Evolutionary conservation across 2,797 vertebrate species (phyloP).

Genomic region (Lutra lutra): DNA sequence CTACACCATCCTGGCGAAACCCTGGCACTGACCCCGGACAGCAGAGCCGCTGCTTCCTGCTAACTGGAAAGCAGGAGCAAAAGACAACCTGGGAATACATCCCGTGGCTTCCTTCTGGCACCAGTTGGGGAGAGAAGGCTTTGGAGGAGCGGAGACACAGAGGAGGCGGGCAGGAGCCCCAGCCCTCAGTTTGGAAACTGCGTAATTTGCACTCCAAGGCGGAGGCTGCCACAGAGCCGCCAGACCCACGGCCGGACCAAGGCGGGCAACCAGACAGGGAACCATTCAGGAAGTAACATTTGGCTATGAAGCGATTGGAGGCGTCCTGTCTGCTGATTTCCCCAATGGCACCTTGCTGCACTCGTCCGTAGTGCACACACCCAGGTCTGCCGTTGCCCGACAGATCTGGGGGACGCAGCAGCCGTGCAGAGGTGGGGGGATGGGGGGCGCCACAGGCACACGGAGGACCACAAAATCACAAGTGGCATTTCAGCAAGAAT

Average conservation of each 20-base stretch:
- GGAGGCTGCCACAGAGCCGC: fast-evolving
- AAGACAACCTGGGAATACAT: fast-evolving
- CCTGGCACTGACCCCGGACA: fast-evolving
- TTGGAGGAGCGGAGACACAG: no score
- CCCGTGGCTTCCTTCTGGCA: fast-evolving
- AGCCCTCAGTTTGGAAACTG: fast-evolving
- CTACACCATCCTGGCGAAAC: not conserved
- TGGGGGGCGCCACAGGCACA: fast-evolving
- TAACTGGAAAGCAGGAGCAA: not conserved
- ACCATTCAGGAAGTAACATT: fast-evolving
- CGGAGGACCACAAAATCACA: fast-evolving
- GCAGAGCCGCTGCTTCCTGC: fast-evolving
- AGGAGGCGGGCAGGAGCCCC: not conserved
- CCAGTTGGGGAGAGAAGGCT: not conserved
- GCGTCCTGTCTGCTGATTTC: not conserved
- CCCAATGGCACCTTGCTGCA: fast-evolving
- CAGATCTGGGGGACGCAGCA: no score
- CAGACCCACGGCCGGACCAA: fast-evolving
- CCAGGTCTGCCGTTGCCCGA: no score
- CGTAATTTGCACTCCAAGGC: fast-evolving
- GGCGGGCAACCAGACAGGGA: fast-evolving
- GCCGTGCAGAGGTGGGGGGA: no score
- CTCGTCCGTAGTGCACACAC: fast-evolving
- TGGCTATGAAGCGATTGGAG: not conserved
- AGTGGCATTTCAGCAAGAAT: fast-evolving